Percentiles rank a stretch among this genome's conserved stretches.
These are phyloP conservation scores for Psix sp. DNA, from an alignment of 1,140 invertebrate species.

Conservation along the genomic window DNA sequence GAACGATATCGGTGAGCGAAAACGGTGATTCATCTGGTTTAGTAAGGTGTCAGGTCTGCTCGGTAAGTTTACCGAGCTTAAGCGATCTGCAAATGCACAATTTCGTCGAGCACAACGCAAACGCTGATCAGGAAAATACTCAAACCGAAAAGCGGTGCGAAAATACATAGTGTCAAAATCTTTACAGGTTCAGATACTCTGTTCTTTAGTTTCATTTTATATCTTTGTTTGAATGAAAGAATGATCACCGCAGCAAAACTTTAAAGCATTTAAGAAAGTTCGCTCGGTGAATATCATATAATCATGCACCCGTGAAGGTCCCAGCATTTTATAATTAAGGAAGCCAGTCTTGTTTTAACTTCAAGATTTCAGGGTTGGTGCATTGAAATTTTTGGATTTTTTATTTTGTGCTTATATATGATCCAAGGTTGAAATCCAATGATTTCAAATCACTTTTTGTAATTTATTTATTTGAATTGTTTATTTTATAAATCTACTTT, in stretches of 20 bases:
- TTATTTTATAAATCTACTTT: slow-evolving; percentile 8
- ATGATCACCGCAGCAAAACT: background rate
- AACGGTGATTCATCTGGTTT: slow-evolving; percentile 14
- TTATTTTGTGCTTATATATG: background rate
- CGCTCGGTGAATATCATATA: slow-evolving; percentile 20
- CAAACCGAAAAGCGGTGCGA: slow-evolving; percentile 38
- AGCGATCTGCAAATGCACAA: slow-evolving; percentile 71
- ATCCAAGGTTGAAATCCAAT: background rate
- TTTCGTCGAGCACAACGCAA: slow-evolving; percentile 68
- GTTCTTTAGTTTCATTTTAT: background rate
- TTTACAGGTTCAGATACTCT: background rate
- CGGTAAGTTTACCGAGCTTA: slow-evolving; percentile 63
- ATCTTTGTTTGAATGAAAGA: background rate
- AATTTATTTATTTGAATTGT: slow-evolving; percentile 24
- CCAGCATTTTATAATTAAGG: slow-evolving; percentile 49
- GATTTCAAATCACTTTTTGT: slow-evolving; percentile 8
- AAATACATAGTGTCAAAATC: slow-evolving; percentile 63
- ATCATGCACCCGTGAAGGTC: slow-evolving; percentile 4
- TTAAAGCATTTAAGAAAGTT: background rate
- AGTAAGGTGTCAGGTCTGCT: slow-evolving; percentile 68
- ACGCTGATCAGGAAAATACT: slow-evolving; percentile 40
- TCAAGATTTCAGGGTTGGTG: slow-evolving; percentile 27
- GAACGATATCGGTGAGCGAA: background rate
- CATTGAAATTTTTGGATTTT: slow-evolving; percentile 29
- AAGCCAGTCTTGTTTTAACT: slow-evolving; percentile 44